phyloP scores from a whole-genome alignment of 2,888 invertebrate species.

The Caenorhabditis sp. region DNA sequence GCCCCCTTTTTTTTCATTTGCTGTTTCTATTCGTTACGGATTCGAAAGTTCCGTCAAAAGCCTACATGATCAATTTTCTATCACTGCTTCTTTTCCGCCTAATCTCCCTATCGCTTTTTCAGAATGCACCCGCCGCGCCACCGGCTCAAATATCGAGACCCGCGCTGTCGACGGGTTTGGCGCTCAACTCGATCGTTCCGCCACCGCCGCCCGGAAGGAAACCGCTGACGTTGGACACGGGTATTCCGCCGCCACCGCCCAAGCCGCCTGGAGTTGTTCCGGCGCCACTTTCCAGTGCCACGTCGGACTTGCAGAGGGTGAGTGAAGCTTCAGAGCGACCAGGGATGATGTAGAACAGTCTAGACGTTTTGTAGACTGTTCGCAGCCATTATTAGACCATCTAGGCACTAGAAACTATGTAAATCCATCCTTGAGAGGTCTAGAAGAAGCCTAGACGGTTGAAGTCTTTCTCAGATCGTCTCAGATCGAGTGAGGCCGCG shows the following conservation, averaged over 20 bases:
- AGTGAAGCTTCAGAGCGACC: no score
- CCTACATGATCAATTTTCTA: no score
- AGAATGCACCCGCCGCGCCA: slow-evolving; percentile 26
- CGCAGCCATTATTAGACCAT: no score
- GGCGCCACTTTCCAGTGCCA: neutral
- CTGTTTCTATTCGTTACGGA: neutral
- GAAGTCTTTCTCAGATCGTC: no score
- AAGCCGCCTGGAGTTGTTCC: neutral
- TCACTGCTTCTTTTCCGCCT: neutral
- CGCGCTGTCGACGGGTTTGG: slow-evolving; percentile 23
- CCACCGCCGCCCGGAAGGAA: slow-evolving; percentile 37
- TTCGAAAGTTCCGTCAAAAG: slow-evolving; percentile 7
- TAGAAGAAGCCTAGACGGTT: no score
- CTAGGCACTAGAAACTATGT: no score
- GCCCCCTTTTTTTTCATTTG: neutral
- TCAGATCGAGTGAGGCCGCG: no score
- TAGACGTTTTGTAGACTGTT: no score
- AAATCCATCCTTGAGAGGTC: no score
- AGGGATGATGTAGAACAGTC: no score
- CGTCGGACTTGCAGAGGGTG: slow-evolving; percentile 50
- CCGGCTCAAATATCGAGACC: slow-evolving; percentile 23
- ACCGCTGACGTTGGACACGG: neutral
- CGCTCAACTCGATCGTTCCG: slow-evolving; percentile 12
- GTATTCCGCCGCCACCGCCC: slow-evolving; percentile 54
- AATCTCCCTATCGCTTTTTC: neutral